A percentile compares a stretch with the other conserved stretches of the same genome.
Conservation (phyloP, 2,888 invertebrate genomes). For the Folsomia manolachei region DNA sequence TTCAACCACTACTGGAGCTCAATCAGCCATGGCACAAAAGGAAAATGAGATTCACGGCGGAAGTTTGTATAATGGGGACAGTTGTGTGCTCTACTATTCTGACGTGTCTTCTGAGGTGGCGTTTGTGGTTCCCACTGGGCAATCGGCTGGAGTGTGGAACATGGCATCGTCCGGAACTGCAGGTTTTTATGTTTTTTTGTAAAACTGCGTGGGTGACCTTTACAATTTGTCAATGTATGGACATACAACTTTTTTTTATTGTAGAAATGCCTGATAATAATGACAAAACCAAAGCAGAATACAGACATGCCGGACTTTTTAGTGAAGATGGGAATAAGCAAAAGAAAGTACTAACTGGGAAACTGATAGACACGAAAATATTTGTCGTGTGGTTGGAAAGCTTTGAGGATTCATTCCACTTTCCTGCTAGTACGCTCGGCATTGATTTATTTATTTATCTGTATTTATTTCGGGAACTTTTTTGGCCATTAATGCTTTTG, state of each 20-base stretch:
- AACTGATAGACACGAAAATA: conserved; percentile 65
- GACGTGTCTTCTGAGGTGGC: conserved; percentile 92
- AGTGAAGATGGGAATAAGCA: conserved; percentile 21
- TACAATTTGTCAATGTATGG: background rate
- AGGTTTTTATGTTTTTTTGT: background rate
- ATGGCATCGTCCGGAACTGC: background rate
- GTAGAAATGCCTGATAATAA: background rate
- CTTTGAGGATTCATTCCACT: conserved; percentile 83
- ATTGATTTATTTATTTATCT: background rate
- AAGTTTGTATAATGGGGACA: conserved; percentile 72
- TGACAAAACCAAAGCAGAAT: no score
- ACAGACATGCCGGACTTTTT: no score
- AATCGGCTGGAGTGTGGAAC: conserved; percentile 39
- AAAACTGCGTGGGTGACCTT: no score
- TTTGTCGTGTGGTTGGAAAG: conserved; percentile 95
- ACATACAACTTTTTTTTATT: no score
- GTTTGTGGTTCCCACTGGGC: conserved; percentile 77
- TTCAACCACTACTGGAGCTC: conserved; percentile 1
- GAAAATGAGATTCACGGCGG: conserved; percentile 61
- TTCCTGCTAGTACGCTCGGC: conserved; percentile 74
- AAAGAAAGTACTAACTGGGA: conserved; percentile 40
- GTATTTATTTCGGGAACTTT: background rate
- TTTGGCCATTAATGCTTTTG: conserved; percentile 13
- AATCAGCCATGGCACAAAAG: background rate
- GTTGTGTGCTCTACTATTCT: conserved; percentile 89